Evolutionary conservation across 2,797 vertebrate genomes (phyloP).

Genomic region (Coregonus suidteri): DNA sequence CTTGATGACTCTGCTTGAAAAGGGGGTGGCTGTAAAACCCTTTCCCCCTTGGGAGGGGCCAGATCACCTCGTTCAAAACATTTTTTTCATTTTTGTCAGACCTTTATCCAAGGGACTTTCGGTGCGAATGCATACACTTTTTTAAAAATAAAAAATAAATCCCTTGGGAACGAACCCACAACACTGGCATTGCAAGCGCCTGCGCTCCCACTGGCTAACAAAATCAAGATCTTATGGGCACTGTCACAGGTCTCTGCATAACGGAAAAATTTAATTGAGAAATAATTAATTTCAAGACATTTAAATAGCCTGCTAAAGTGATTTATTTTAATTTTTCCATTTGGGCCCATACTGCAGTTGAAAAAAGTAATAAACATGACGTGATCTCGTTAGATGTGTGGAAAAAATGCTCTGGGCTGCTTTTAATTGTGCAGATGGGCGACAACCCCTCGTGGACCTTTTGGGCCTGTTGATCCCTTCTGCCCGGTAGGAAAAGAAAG

Average conservation of each 20-base stretch:
- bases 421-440: not conserved
- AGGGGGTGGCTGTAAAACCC: not conserved
- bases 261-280: no score
- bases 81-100: no score
- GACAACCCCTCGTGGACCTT: constrained; percentile 59
- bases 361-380: not conserved
- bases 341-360: not conserved
- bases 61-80: not conserved
- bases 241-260: no score
- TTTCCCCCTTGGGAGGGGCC: not conserved
- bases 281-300: not conserved
- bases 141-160: no score
- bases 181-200: no score
- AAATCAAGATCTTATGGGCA: no score
- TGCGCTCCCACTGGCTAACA: no score
- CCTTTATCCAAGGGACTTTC: no score
- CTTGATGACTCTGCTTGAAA: not conserved
- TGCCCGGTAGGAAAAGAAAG: no score
- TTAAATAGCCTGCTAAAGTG: not conserved
- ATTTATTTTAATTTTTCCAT: not conserved
- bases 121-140: no score
- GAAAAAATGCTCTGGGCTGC: not conserved
- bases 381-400: not conserved
- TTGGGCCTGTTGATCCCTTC: constrained; percentile 66
- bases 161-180: no score